These are phyloP conservation scores for Percina caprodes DNA, from an alignment of 2,113 vertebrate genomes.

Conservation along the genomic window DNA sequence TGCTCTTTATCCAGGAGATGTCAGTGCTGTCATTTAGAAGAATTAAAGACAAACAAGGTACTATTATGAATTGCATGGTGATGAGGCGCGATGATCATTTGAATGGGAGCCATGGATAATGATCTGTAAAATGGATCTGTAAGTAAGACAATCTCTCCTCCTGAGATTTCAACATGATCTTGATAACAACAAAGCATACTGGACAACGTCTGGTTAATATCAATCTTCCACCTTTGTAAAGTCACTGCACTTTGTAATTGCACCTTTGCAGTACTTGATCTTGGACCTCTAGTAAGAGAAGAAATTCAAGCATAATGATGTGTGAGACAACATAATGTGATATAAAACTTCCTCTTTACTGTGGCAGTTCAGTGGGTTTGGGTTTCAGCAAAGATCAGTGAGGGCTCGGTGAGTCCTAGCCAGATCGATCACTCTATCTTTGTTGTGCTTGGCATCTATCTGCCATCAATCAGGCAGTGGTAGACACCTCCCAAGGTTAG, in stretches of 20 bases:
- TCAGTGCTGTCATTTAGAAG: conserved; percentile 28
- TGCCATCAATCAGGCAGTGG: conserved; percentile 56
- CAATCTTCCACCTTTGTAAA: background rate
- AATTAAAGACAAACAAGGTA: background rate
- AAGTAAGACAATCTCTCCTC: background rate
- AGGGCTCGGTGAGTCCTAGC: conserved; percentile 30
- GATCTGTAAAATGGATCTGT: conserved; percentile 20
- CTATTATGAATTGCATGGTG: background rate
- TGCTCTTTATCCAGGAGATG: conserved; percentile 60
- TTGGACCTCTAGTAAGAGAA: background rate
- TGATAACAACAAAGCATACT: background rate
- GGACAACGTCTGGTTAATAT: background rate
- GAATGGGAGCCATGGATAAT: background rate
- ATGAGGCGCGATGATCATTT: conserved; percentile 3
- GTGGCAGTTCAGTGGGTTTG: conserved; percentile 3
- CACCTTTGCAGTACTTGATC: background rate
- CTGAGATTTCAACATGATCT: conserved; percentile 7
- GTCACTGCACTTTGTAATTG: background rate
- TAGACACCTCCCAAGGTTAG: conserved; percentile 67
- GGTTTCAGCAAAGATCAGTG: background rate
- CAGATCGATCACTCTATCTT: conserved; percentile 54
- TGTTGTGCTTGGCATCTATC: conserved; percentile 56
- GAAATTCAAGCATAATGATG: background rate
- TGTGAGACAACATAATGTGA: background rate
- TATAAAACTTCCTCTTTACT: conserved; percentile 1